Conservation (phyloP, 2,113 vertebrate genomes). For the Tetrax tetrax region DNA sequence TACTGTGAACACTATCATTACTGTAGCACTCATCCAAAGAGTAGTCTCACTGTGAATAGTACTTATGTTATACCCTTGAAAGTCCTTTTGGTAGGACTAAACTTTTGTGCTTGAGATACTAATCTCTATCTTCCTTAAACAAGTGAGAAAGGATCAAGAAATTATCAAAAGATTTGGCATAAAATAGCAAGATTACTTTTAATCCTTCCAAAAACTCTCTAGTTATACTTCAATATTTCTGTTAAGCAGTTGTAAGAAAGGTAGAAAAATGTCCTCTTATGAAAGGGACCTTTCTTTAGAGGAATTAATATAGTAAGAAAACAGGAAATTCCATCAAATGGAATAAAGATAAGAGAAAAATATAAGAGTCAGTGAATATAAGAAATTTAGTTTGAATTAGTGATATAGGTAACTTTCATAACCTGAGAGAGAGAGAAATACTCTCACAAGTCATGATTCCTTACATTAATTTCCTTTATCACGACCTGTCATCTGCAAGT, state of each 20-base stretch:
- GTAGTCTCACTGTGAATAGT: background rate
- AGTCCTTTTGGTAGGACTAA: background rate
- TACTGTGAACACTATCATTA: background rate
- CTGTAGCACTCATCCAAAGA: background rate
- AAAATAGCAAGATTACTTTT: background rate
- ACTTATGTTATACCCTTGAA: background rate
- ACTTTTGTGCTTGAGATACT: background rate
- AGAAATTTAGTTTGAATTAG: background rate
- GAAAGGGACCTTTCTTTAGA: background rate
- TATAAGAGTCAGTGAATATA: background rate
- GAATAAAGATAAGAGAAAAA: background rate
- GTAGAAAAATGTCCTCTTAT: background rate
- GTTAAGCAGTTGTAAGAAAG: background rate
- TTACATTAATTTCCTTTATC: background rate
- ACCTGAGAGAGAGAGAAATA: background rate
- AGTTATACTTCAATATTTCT: background rate
- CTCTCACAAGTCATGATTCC: background rate
- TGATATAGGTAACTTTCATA: background rate
- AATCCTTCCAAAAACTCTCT: background rate
- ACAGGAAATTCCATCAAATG: background rate
- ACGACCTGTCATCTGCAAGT: background rate
- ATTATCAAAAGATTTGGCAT: background rate
- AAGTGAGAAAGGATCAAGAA: background rate
- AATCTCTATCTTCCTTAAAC: background rate
- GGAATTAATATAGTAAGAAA: background rate